A percentile compares a stretch with the other conserved stretches of the same genome.
phyloP scores from a whole-genome alignment of 2,797 vertebrate genomes.

The Champsocephalus esox region DNA sequence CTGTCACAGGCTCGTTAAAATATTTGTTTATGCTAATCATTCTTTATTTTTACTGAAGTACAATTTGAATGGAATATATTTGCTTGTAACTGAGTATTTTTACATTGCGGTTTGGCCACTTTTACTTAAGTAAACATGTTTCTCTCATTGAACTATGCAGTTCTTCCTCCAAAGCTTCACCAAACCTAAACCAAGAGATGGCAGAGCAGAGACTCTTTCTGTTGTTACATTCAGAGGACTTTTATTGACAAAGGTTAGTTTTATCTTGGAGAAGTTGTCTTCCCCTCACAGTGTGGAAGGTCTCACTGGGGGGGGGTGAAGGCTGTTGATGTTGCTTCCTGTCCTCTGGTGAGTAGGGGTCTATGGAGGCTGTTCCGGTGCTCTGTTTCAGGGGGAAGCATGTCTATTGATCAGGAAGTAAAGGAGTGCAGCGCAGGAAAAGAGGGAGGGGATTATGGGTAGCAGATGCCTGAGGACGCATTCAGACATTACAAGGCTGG shows the following conservation, averaged over 20 bases:
- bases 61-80: too few species aligned
- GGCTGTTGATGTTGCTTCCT: not conserved
- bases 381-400: slow-evolving; percentile 41
- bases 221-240: not conserved
- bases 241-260: not conserved
- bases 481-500: slow-evolving; percentile 39
- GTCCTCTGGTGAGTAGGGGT: slow-evolving; percentile 11
- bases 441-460: slow-evolving; percentile 27
- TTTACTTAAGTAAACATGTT: too few species aligned
- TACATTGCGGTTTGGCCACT: too few species aligned
- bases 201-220: not conserved
- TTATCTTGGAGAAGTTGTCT: not conserved
- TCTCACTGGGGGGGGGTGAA: not conserved
- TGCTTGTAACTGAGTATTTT: too few species aligned
- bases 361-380: slow-evolving; percentile 24
- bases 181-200: not conserved
- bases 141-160: not conserved
- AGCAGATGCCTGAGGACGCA: slow-evolving; percentile 32
- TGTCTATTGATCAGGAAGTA: slow-evolving; percentile 63
- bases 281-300: not conserved
- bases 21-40: too few species aligned
- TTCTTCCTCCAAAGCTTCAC: not conserved
- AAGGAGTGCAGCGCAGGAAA: slow-evolving; percentile 17
- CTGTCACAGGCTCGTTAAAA: too few species aligned
- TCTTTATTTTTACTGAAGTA: too few species aligned